A percentile compares a stretch with the other conserved stretches of the same genome.
Conservation (phyloP, 2,888 invertebrate genomes). For the Agriopis marginaria region DNA sequence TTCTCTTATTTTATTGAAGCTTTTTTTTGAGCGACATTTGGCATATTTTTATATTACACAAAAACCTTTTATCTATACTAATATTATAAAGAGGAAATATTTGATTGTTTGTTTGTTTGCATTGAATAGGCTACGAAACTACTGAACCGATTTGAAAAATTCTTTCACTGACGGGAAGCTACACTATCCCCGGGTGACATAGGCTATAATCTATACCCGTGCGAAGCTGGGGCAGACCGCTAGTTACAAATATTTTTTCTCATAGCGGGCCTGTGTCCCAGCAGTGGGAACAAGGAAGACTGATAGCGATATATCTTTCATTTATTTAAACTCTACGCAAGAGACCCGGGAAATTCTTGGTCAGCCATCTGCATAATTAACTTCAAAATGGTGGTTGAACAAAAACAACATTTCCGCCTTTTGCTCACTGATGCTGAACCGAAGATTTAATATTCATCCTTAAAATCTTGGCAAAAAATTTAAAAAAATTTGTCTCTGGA, state of each 20-base stretch:
- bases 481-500: background rate
- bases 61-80: too few relatives aligned
- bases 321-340: slow-evolving; percentile 2
- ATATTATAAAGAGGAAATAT: too few relatives aligned
- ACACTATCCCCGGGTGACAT: too few relatives aligned
- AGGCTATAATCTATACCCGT: too few relatives aligned
- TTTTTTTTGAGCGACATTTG: background rate
- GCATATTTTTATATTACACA: background rate
- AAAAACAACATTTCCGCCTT: slow-evolving; percentile 15
- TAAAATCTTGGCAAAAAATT: background rate
- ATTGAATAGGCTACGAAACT: too few relatives aligned
- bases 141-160: too few relatives aligned
- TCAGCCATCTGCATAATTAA: slow-evolving; percentile 21
- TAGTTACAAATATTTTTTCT: too few relatives aligned
- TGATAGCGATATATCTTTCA: background rate
- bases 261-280: too few relatives aligned
- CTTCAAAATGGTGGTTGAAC: slow-evolving; percentile 12
- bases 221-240: too few relatives aligned
- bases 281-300: too few relatives aligned
- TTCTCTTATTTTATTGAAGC: background rate
- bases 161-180: too few relatives aligned
- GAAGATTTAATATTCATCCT: slow-evolving; percentile 13
- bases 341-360: slow-evolving; percentile 6
- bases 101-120: too few relatives aligned
- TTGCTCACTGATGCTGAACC: slow-evolving; percentile 4